Percentiles rank a stretch among this genome's conserved stretches.
Evolutionary conservation across 2,797 vertebrate species (phyloP).

Genomic region (Poeciliopsis infans): DNA sequence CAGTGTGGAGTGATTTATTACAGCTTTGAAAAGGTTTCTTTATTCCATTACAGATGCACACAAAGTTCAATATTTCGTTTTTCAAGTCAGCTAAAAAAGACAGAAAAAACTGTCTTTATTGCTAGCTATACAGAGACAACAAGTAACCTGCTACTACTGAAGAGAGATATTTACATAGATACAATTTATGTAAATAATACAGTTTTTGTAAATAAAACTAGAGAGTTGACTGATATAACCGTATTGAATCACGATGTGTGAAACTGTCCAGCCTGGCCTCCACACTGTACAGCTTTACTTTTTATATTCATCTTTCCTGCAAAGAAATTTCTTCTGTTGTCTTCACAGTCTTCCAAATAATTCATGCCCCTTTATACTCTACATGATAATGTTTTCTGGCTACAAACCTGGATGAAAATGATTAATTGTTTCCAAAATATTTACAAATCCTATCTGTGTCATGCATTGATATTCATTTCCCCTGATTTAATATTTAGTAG

Average conservation of each 20-base stretch:
- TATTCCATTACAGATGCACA: not conserved
- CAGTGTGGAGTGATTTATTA: constrained; percentile 1
- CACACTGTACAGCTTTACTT: not conserved
- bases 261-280: not conserved
- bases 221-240: not conserved
- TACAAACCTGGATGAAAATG: not conserved
- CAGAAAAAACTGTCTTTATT: not conserved
- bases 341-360: not conserved
- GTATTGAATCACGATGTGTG: not conserved
- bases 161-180: not conserved
- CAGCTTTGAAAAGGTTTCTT: constrained; percentile 3
- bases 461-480: no score
- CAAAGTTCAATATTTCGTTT: not conserved
- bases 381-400: not conserved
- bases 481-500: no score
- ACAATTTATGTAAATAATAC: not conserved
- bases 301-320: not conserved
- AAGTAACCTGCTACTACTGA: not conserved
- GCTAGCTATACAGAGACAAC: not conserved
- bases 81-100: not conserved
- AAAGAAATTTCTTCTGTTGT: not conserved
- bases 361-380: not conserved
- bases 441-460: no score
- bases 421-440: no score
- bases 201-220: not conserved